Base-by-base conservation (phyloP, 1,140 invertebrate species). In the Euglossa dilemma region DNA sequence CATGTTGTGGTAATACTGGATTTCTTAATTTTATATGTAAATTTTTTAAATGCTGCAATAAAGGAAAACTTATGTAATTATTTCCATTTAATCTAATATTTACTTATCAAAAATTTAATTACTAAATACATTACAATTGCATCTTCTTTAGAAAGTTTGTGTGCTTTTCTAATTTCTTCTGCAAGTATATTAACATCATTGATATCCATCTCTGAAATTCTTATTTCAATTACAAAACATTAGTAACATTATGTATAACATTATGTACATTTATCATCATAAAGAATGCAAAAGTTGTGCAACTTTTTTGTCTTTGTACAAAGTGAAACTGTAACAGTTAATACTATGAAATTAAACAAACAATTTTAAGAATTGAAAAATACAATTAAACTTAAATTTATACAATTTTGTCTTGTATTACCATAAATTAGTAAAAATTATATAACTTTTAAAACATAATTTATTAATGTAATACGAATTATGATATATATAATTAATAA, bases 1-100 rank as follows among this genome's bases (percentile, higher is more conserved):
- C 11, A 69, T 93, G 92, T 57, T 93, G 92, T 0, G 86, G 88
- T 61, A 80, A 86, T 23, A 89, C 85, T 23, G 79, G 45, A 36
- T 90, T 86, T 45, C 12, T 73, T 67, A 92, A 54, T 23, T 80
- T 23, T 43, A 93, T 72, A 0, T 23, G 0, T 18, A 93, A 69
- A 7, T 47, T 64, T 64, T 12, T n/a, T 57, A 86, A 72, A 64
- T 23, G 4, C 87, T 89, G 43, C 14, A 81, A 77, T 23, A 56
- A 59, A 66, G 25, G 47, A 64, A 16, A 28, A n/a, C 0, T 50
- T 66, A 14, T 16, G 23, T 18, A 36, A 57, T 69, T 36, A 47
- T 4, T 45, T 43, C 47, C 6, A 23, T 45, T 0, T 57, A 3
- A 75, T 43, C n/a, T 45, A 14, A 36, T n/a, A n/a, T 47, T 28